phyloP scores from a whole-genome alignment of 2,797 vertebrate species.

The Sebastes variabilis region DNA sequence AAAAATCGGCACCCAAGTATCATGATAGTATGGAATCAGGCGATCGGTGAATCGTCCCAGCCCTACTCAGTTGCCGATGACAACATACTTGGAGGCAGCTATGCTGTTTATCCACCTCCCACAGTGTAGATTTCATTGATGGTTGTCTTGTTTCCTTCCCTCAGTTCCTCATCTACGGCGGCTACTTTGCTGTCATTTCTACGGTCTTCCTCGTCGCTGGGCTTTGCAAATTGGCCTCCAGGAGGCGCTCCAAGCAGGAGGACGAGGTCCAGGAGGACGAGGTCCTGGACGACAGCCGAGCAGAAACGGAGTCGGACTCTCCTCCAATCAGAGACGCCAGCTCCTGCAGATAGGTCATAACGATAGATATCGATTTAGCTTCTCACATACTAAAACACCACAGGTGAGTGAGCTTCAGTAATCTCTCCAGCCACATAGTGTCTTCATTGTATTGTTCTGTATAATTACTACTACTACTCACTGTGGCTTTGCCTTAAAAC shows the following conservation, averaged over 20 bases:
- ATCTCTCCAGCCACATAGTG: too few species aligned
- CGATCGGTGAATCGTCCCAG: too few species aligned
- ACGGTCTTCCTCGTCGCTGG: slow-evolving; percentile 89
- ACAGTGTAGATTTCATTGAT: background rate
- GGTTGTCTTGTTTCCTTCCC: background rate
- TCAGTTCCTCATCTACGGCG: slow-evolving; percentile 92
- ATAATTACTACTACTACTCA: background rate
- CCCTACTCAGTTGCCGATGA: background rate
- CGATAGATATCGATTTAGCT: background rate
- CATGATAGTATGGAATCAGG: too few species aligned
- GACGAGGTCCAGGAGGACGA: background rate
- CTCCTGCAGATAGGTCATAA: background rate
- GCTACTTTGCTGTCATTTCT: slow-evolving; percentile 90
- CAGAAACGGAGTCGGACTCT: background rate
- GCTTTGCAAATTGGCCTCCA: slow-evolving; percentile 75
- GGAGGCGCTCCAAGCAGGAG: slow-evolving; percentile 48
- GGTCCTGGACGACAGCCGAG: background rate
- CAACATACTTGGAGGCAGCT: background rate
- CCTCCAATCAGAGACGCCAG: background rate
- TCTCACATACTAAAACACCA: background rate
- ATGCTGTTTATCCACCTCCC: background rate
- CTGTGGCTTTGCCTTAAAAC: background rate
- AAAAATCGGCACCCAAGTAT: too few species aligned
- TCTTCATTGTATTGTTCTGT: background rate
- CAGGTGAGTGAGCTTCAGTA: background rate